Base-by-base conservation (phyloP, 92 coral and sea anemone genomes). In the Montipora capitata region DNA sequence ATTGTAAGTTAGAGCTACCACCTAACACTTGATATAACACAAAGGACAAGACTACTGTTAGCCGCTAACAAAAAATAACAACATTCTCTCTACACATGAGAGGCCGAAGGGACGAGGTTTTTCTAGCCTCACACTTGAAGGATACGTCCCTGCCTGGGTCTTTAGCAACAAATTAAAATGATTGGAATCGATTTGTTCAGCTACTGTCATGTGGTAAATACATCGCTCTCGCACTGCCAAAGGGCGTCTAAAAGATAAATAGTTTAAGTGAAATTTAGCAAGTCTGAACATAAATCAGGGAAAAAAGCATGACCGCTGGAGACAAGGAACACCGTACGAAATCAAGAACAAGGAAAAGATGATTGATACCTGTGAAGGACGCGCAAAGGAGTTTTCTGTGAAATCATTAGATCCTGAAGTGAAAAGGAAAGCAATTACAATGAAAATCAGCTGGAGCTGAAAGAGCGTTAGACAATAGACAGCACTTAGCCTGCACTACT, bases 91-190 rank as follows among this genome's bases (percentile, higher is more conserved):
- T 3, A n/a, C 65, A 27, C 2, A 27, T 1, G 35, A 27, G 35
- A 27, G 35, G 2, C 35, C 35, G 35, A 27, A 27, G 35, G 35
- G 35, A 27, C 35, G 35, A 27, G 35, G 35, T 27, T 27, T 27
- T 27, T 27, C 7, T 48, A 48, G 7, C 2, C 7, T 48, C 10
- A 10, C 52, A 5, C 10, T 5, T 48, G 18, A 84, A 90, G 98
- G 98, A 95, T 97, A 97, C 99, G 99, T 97, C 62, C 99, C 99
- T 13, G 99, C 99, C 79, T 96, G 96, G 10, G 98, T 97, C 80
- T 94, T 95, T 40, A 97, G 94, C 58, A 76, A 83, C 66, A 97
- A 96, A 40, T 92, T 88, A 75, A 95, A 95, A 68, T 93, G 97
- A 74, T 94, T 92, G 38, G 83, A 10, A 73, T 97, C 99, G 3